phyloP scores from a whole-genome alignment of 2,888 invertebrate genomes.

The Chironomus riparius region DNA sequence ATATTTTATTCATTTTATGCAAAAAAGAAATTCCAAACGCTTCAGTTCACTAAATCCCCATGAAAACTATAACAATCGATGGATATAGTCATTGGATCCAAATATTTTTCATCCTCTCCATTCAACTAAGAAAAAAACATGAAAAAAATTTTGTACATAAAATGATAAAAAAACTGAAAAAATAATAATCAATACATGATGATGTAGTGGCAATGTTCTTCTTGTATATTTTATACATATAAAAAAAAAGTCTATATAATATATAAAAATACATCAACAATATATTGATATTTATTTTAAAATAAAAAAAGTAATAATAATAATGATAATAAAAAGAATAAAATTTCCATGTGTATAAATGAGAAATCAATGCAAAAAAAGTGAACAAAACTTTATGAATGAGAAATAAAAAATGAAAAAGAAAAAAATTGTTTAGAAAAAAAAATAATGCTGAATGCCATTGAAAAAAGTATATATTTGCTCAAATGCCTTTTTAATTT shows the following conservation, averaged over 20 bases:
- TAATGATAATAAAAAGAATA: not conserved
- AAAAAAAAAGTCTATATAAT: not conserved
- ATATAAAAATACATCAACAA: not conserved
- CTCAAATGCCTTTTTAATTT: not conserved
- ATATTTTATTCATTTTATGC: too few relatives aligned
- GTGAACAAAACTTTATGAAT: not conserved
- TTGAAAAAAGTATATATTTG: not conserved
- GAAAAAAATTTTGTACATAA: too few relatives aligned
- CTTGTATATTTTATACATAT: not conserved
- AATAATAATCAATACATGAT: not conserved
- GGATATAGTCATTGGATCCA: too few relatives aligned
- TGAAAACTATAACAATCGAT: too few relatives aligned
- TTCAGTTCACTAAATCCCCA: too few relatives aligned
- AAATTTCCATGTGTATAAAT: slow-evolving; percentile 1
- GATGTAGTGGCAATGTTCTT: slow-evolving; percentile 3
- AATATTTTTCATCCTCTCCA: too few relatives aligned
- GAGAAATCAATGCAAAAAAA: not conserved
- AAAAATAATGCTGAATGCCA: slow-evolving; percentile 1
- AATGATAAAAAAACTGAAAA: not conserved
- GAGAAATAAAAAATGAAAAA: not conserved
- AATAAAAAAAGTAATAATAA: not conserved
- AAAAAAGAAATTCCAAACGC: too few relatives aligned
- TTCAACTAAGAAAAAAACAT: too few relatives aligned
- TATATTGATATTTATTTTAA: not conserved
- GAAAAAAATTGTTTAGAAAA: not conserved